Base-by-base conservation (phyloP, 2,888 invertebrate genomes). In the Smittia sp. region DNA sequence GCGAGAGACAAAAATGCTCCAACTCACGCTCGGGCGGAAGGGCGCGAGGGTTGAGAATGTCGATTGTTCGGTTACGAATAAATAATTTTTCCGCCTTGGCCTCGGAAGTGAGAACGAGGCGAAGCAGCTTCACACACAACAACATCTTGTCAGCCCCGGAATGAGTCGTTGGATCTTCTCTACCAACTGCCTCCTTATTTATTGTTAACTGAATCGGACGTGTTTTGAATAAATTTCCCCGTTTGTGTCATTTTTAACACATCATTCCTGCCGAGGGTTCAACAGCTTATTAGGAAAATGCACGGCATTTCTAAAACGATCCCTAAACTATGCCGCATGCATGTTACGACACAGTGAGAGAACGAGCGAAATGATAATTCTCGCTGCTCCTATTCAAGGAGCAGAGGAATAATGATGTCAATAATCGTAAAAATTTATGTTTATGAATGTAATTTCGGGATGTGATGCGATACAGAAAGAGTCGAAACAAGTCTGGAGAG, bases 151-250 rank as follows among this genome's bases (percentile, higher is more conserved):
- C 32, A 46, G 68, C 68, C 15, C 11, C 41, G 2, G 22, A 22
- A 68, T 41, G 20, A 39, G 20, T 38, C 18, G 41, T 13, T 18
- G 38, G 15, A 39, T 32, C 38, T 66, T 66, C 39, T 25, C 62
- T 39, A 27, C 38, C 72, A 72, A 72, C 58, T 72, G 72, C 72
- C 72, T 72, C 25, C 72, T 72, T 72, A 72, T 72, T 72, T 72
- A 72, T 72, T 72, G 72, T 72, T 72, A 72, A 72, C 72, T 72
- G 72, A 72, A 72, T 27, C 52, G 62, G 58, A 72, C 72, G 72
- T 72, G 72, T 72, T 72, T 72, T 70, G 70, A 70, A 70, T 70
- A 46, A 46, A 46, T 46, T n/a, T 32, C 32, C 32, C n/a, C n/a
- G 46, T 46, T 46, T 46, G 46, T 32, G 32, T 32, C 32, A 32